Evolutionary conservation across 2,797 vertebrate species (phyloP), one percentile per base, ranked within the genome.

Genomic region (Malurus splendens): DNA sequence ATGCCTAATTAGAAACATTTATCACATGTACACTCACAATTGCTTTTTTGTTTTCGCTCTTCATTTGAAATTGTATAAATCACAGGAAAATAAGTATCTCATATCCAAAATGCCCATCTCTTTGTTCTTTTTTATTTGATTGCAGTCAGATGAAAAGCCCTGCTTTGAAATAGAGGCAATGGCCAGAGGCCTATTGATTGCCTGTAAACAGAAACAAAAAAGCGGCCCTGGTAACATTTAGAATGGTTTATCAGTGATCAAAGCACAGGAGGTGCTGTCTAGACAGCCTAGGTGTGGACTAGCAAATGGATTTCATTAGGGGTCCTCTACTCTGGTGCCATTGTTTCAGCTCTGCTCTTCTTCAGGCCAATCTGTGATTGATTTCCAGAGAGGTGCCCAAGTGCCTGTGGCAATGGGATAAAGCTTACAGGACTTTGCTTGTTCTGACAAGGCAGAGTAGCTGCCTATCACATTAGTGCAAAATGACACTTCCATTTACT

Each of bases 321-420:
- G 94, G 82, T 93, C 89, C 92, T 94, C 93, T 94, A 92, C 95
- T 93, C 93, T 62, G 89, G 93, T 90, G 97, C 96, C 95, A 97
- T 96, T 90, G 96, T 96, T 96, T 94, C 93, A 82, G 96, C 93
- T 95, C 95, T 96, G 96, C 95, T 97, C 97, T 96, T 97, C 96
- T 96, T 97, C 94, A 95, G 94, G 90, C 94, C 97, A 98, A 98
- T 97, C 98, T 97, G 97, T 98, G 98, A 98, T 98, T 98, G 98
- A 98, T 98, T 98, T 98, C 97, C 97, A 81, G 97, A 97, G 98
- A 98, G 98, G 97, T 97, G 96, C 97, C 97, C 97, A 96, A 98
- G 92, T 94, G 96, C 97, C 96, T 96, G 97, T 98, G 98, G 98
- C 97, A 96, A 98, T 91, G 91, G 96, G 97, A 97, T 97, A 97